Evolutionary conservation across 2,113 vertebrate genomes (phyloP).

Genomic region (Melospiza georgiana): DNA sequence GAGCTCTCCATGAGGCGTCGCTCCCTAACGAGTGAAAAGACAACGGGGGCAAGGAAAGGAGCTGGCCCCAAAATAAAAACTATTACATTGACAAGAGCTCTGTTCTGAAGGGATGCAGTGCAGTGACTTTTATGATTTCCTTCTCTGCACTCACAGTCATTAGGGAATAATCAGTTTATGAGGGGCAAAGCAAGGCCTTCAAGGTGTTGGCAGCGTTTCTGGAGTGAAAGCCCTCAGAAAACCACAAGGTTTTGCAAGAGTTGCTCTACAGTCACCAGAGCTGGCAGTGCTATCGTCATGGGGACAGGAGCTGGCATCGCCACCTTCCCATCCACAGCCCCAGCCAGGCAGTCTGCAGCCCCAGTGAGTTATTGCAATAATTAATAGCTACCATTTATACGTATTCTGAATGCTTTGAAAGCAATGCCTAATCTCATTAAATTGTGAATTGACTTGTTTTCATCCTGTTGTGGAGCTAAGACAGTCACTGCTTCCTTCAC

Average conservation of each 20-base stretch:
- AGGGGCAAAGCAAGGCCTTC: not conserved
- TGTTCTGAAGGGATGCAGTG: fast-evolving
- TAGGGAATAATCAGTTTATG: not conserved
- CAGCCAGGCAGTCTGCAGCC: not conserved
- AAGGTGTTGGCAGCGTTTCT: not conserved
- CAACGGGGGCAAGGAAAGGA: fast-evolving
- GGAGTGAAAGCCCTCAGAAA: not conserved
- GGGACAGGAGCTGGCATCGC: not conserved
- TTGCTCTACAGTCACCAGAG: not conserved
- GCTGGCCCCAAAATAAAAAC: not conserved
- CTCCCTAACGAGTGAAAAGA: too few species aligned
- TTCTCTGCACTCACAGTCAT: not conserved
- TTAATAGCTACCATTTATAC: not conserved
- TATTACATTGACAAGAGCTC: not conserved
- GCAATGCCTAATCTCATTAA: not conserved
- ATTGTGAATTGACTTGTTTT: not conserved
- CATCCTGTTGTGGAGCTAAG: not conserved
- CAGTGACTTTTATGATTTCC: not conserved
- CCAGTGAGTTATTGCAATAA: not conserved
- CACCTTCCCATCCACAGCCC: not conserved
- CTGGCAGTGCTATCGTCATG: not conserved
- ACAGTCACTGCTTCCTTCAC: not conserved
- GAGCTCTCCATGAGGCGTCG: not conserved
- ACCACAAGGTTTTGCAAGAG: not conserved
- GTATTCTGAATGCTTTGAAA: not conserved